These are phyloP conservation scores for Crotalus viridis DNA, from an alignment of 2,113 vertebrate genomes.

Conservation along the genomic window DNA sequence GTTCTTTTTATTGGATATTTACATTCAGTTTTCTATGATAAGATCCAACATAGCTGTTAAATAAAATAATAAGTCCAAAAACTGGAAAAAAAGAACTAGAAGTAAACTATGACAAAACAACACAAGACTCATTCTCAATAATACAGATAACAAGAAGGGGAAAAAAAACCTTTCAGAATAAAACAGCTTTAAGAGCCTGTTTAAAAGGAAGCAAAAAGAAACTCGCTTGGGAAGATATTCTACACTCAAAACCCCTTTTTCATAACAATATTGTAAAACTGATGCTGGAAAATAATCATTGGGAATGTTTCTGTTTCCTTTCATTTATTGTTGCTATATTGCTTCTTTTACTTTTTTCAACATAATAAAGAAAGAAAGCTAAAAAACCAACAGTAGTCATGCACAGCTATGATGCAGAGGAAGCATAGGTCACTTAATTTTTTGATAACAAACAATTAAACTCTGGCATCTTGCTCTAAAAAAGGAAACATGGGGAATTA, in stretches of 20 bases:
- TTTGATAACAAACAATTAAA: conserved; percentile 27
- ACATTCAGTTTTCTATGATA: background rate
- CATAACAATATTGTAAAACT: background rate
- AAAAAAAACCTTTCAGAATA: background rate
- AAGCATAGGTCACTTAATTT: conserved; percentile 40
- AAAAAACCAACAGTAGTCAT: background rate
- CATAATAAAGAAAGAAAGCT: conserved; percentile 1
- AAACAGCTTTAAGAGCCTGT: background rate
- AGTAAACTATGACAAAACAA: background rate
- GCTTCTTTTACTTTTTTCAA: conserved; percentile 23
- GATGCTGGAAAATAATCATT: background rate
- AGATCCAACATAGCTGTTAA: background rate
- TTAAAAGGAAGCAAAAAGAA: background rate
- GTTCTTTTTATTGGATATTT: background rate
- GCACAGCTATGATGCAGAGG: conserved; percentile 19
- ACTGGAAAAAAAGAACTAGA: background rate
- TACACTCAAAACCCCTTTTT: background rate
- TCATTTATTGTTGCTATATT: background rate
- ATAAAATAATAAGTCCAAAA: background rate
- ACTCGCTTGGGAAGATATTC: background rate
- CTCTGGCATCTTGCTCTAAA: conserved; percentile 29
- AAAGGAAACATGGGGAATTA: conserved; percentile 27
- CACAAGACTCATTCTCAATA: background rate
- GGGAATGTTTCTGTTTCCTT: background rate
- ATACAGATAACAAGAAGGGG: background rate